These are phyloP conservation scores for Paradoxurus hermaphroditus DNA, from an alignment of 2,113 vertebrate species.

Conservation along the genomic window DNA sequence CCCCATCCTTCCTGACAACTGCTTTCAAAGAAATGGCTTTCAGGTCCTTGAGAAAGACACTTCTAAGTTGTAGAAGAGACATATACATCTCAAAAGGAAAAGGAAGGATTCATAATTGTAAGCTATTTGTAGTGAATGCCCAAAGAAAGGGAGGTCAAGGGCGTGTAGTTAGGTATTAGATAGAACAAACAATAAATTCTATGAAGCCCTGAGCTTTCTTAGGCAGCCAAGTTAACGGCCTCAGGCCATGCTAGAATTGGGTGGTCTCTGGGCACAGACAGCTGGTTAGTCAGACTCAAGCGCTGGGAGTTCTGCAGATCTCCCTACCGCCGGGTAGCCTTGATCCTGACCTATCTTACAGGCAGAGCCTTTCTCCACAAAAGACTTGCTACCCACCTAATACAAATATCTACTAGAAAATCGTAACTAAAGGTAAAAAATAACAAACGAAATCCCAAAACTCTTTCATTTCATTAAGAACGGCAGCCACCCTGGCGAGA, in stretches of 20 bases:
- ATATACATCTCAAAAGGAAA: background rate
- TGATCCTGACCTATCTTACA: background rate
- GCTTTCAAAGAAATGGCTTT: background rate
- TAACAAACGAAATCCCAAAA: background rate
- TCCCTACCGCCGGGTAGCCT: background rate
- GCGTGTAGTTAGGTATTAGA: background rate
- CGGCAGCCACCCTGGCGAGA: background rate
- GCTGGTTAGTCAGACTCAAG: background rate
- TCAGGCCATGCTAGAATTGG: background rate
- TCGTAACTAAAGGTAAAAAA: background rate
- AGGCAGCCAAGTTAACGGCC: background rate
- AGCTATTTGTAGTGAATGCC: background rate
- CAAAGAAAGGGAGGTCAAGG: background rate
- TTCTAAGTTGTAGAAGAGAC: background rate
- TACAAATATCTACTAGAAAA: background rate
- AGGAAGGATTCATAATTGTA: background rate
- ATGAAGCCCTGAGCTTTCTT: background rate
- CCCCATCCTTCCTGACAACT: background rate
- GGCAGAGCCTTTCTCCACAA: background rate
- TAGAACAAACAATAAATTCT: background rate
- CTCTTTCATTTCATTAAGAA: slow-evolving; percentile 10
- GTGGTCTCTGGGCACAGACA: background rate
- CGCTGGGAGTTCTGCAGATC: background rate
- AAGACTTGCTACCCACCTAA: background rate
- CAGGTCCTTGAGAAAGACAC: background rate